Percentiles rank a stretch among this genome's conserved stretches.
Evolutionary conservation across 2,113 vertebrate species (phyloP).

Genomic region (Arvicanthis niloticus): DNA sequence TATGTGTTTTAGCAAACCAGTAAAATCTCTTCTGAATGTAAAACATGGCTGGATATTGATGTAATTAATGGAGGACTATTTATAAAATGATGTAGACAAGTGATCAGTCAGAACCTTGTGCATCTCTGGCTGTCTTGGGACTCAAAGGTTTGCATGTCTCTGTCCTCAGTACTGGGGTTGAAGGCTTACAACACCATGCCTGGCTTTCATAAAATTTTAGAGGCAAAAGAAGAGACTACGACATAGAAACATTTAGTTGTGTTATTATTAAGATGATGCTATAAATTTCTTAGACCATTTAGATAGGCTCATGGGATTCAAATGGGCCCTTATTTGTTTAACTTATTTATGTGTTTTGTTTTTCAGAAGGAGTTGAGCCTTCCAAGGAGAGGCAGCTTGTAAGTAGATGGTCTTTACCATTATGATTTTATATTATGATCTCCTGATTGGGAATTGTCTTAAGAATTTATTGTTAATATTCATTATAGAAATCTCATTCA

Average conservation of each 20-base stretch:
- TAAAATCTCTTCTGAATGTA: not conserved
- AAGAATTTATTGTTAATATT: constrained; percentile 15
- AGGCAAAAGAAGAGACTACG: constrained; percentile 28
- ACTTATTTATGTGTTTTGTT: constrained; percentile 70
- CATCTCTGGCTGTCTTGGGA: not conserved
- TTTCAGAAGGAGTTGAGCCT: constrained; percentile 98
- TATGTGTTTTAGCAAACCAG: not conserved
- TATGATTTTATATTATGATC: constrained; percentile 35
- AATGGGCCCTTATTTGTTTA: constrained; percentile 36
- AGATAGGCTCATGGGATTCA: not conserved
- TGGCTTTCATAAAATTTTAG: constrained; percentile 37
- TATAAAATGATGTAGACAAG: not conserved
- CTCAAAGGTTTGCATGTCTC: not conserved
- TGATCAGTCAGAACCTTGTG: not conserved
- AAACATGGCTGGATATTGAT: not conserved
- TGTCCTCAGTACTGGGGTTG: not conserved
- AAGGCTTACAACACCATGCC: not conserved
- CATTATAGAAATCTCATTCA: constrained; percentile 32
- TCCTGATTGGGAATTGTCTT: not conserved
- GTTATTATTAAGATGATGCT: constrained; percentile 30
- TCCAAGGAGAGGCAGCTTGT: constrained; percentile 99
- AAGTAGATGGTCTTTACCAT: constrained; percentile 81
- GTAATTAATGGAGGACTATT: not conserved
- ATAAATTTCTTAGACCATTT: constrained; percentile 1
- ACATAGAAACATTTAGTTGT: constrained; percentile 50